These are phyloP conservation scores for Oncorhynchus clarkii DNA, from an alignment of 2,113 vertebrate genomes.

Conservation along the genomic window DNA sequence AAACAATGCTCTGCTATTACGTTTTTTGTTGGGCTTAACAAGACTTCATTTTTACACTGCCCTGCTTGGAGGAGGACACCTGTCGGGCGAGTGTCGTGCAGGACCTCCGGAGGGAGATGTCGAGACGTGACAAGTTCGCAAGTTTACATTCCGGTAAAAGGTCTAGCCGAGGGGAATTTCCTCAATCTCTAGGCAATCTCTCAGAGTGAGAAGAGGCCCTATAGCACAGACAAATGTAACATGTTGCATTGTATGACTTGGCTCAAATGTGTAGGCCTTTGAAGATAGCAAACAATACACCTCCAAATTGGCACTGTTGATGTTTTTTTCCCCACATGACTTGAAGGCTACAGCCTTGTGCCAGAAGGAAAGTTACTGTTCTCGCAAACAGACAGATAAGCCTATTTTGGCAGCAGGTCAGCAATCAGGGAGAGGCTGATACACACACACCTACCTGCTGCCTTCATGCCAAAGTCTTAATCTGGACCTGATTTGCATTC, in stretches of 20 bases:
- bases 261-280: not conserved
- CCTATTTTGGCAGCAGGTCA: constrained; percentile 36
- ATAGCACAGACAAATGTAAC: constrained; percentile 38
- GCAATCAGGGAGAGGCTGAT: constrained; percentile 22
- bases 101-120: too few species aligned
- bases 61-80: too few species aligned
- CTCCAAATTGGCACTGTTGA: not conserved
- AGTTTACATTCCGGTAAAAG: too few species aligned
- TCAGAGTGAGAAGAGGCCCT: constrained; percentile 21
- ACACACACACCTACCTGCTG: constrained; percentile 12
- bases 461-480: constrained; percentile 21
- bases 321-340: not conserved
- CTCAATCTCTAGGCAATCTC: too few species aligned
- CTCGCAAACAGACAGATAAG: constrained; percentile 22
- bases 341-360: constrained; percentile 8
- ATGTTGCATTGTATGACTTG: not conserved
- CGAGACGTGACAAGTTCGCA: too few species aligned
- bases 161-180: too few species aligned
- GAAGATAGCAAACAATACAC: too few species aligned
- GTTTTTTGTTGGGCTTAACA: constrained; percentile 1
- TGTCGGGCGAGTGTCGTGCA: too few species aligned
- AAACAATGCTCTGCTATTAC: too few species aligned
- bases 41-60: too few species aligned
- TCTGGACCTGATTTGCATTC: constrained; percentile 45
- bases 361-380: constrained; percentile 32